Evolutionary conservation across 2,113 vertebrate species (phyloP).

Genomic region (Opisthocomus hoazin): DNA sequence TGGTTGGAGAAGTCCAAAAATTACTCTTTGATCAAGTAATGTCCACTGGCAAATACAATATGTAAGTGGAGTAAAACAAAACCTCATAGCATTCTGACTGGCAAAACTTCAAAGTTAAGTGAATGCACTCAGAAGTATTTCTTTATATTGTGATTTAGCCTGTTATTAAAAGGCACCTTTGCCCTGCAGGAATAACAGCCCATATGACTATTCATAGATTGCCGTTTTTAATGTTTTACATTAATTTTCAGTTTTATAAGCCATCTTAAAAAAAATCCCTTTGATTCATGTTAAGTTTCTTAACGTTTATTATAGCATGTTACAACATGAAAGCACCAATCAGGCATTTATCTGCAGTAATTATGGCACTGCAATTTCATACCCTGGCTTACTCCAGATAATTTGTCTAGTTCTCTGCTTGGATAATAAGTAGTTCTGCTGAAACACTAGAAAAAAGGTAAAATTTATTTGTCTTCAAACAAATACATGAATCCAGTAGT

Average conservation of each 20-base stretch:
- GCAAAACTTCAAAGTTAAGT: background rate
- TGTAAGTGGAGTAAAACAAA: background rate
- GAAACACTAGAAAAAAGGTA: background rate
- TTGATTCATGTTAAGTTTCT: background rate
- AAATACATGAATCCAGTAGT: background rate
- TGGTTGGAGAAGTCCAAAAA: background rate
- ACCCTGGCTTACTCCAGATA: background rate
- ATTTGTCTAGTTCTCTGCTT: background rate
- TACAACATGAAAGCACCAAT: background rate
- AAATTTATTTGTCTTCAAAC: background rate
- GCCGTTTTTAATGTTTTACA: background rate
- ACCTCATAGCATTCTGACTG: background rate
- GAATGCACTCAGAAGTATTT: background rate
- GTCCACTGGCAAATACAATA: background rate
- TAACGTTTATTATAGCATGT: background rate
- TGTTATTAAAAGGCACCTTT: background rate
- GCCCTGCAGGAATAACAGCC: background rate
- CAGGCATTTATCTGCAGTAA: background rate
- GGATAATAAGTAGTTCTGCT: background rate
- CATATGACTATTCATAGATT: background rate
- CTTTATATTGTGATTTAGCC: background rate
- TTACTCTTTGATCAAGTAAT: background rate
- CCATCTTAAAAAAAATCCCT: background rate
- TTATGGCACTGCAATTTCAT: background rate
- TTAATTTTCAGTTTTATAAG: background rate